A percentile compares a stretch with the other conserved stretches of the same genome.
Conservation (phyloP, 2,797 vertebrate species). For the Chelon labrosus region DNA sequence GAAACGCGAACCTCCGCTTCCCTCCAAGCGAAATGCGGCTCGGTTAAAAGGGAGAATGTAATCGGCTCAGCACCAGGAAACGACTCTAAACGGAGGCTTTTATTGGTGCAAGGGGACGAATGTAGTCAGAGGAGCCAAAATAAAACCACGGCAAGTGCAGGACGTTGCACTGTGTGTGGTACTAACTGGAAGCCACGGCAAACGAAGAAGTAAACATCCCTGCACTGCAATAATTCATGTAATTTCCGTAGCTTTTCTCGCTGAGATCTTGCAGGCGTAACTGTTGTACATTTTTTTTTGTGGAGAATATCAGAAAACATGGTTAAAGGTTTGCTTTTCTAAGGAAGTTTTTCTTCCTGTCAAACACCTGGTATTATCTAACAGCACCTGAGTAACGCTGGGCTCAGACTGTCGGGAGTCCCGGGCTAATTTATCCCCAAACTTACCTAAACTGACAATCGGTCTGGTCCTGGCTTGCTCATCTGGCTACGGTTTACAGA, state of each 20-base stretch:
- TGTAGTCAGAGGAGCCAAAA: conserved; percentile 36
- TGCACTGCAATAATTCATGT: background rate
- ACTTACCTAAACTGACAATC: no score
- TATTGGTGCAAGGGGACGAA: conserved; percentile 38
- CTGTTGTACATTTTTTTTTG: no score
- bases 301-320: no score
- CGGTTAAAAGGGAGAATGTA: conserved; percentile 31
- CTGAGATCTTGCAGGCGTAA: background rate
- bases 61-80: conserved; percentile 54
- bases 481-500: no score
- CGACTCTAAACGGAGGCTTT: conserved; percentile 42
- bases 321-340: no score
- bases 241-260: background rate
- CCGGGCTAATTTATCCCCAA: no score
- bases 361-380: no score
- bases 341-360: no score
- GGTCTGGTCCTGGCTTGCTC: no score
- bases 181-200: background rate
- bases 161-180: conserved; percentile 6
- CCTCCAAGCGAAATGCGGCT: conserved; percentile 37
- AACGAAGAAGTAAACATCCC: background rate
- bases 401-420: no score
- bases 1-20: conserved; percentile 30
- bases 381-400: no score
- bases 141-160: conserved; percentile 27